Base-by-base conservation (phyloP, 2,888 invertebrate species). In the Pocota personata region DNA sequence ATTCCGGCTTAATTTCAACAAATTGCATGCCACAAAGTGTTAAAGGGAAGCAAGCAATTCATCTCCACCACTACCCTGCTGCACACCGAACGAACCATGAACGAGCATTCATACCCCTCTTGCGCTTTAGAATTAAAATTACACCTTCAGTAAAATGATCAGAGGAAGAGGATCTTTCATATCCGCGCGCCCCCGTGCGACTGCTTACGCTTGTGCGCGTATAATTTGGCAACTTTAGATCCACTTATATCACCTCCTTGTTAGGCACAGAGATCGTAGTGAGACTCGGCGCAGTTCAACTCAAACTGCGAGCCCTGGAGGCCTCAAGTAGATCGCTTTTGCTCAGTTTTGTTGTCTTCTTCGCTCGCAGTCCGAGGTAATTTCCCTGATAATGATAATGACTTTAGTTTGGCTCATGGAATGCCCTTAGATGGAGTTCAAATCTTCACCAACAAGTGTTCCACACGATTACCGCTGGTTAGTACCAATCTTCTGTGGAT, bases 211-310 rank as follows among this genome's bases (percentile, higher is more conserved):
- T 72, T 58, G 75, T 35, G 77, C 71, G 66, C 72, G 48, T 86
- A 86, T 86, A 86, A 86, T 86, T 86, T 86, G 86, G 86, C 80
- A 86, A 86, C 86, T 86, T 86, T 86, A 86, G 91, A 90, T 91
- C 92, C 91, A 91, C 90, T 91, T 92, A 92, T 92, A 92, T 92
- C 92, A 92, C 92, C 91, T 91, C 90, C 92, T 92, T 90, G 92
- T 91, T 91, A 92, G 91, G 73, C 72, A 84, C 89, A 88, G 87
- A 88, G 12, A 37, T 87, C 14, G 12, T 37, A 71, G 30, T 32
- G 7, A 21, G 46, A 69, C 35, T 52, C 30, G 12, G 37, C 48
- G 14, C 48, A 24, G 50, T 69, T 62, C 37, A 57, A 83, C 50
- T 35, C 21, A 64, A 46, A 73, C 27, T 64, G 40, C 50, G 32